Evolutionary conservation across 2,888 invertebrate species (phyloP).

Genomic region (Sipha maydis): DNA sequence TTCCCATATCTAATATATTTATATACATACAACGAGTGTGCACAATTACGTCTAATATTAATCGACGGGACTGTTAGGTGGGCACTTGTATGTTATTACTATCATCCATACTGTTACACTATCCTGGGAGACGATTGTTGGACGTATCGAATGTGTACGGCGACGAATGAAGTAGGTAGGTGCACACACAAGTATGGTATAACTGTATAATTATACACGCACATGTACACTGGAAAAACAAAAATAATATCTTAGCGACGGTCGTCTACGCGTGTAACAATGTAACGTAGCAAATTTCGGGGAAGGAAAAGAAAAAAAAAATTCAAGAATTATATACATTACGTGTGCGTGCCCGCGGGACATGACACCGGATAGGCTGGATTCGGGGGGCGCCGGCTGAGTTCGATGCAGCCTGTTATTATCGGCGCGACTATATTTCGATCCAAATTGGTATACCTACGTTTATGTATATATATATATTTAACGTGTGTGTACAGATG

Average conservation of each 20-base stretch:
- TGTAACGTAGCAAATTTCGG: constrained; percentile 21
- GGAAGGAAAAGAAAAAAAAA: background rate
- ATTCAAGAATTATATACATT: background rate
- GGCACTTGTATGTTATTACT: too few species aligned
- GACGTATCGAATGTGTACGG: background rate
- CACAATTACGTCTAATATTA: too few species aligned
- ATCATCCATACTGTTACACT: too few species aligned
- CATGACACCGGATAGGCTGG: constrained; percentile 46
- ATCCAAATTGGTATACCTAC: background rate
- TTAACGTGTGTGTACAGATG: background rate
- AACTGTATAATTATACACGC: background rate
- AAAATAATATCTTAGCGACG: background rate
- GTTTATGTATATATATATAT: background rate
- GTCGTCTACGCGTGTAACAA: background rate
- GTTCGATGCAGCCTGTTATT: constrained; percentile 45
- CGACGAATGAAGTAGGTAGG: background rate
- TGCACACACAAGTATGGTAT: background rate
- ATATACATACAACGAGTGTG: background rate
- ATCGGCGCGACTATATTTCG: constrained; percentile 31
- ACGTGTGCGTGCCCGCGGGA: constrained; percentile 11
- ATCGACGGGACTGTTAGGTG: too few species aligned
- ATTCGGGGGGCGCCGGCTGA: constrained; percentile 10
- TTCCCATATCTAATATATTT: background rate
- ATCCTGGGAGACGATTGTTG: too few species aligned
- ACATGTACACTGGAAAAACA: background rate